Evolutionary conservation across 2,797 vertebrate species (phyloP).

Genomic region (Prunella strophiata): DNA sequence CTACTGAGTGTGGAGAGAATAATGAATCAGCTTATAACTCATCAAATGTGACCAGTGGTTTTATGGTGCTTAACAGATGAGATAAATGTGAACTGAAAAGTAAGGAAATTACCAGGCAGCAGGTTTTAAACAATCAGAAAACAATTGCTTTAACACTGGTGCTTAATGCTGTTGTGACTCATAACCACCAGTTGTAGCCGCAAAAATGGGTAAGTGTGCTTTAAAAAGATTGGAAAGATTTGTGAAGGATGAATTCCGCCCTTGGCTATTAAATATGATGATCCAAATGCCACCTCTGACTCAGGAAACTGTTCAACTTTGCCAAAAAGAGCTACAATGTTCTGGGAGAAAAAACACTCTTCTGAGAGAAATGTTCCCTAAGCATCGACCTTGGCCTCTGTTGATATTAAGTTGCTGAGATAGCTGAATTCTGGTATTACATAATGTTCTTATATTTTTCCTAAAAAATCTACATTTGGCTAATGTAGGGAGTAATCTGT

Average conservation of each 20-base stretch:
- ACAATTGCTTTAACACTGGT: background rate
- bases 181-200: background rate
- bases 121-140: background rate
- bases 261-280: background rate
- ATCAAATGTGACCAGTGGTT: conserved; percentile 5
- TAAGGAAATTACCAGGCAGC: background rate
- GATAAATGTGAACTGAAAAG: background rate
- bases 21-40: background rate
- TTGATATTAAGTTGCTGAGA: background rate
- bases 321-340: background rate
- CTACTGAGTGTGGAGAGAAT: background rate
- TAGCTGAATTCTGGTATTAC: background rate
- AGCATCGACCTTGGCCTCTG: background rate
- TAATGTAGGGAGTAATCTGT: background rate
- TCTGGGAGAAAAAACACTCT: background rate
- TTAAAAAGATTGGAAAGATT: background rate
- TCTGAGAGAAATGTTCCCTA: background rate
- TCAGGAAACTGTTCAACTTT: background rate
- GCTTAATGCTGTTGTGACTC: background rate
- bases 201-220: background rate
- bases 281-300: background rate
- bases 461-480: background rate
- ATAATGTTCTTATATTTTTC: background rate
- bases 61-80: background rate
- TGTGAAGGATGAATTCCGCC: background rate